phyloP scores from a whole-genome alignment of 2,888 invertebrate species.

The Ochropleura plecta region DNA sequence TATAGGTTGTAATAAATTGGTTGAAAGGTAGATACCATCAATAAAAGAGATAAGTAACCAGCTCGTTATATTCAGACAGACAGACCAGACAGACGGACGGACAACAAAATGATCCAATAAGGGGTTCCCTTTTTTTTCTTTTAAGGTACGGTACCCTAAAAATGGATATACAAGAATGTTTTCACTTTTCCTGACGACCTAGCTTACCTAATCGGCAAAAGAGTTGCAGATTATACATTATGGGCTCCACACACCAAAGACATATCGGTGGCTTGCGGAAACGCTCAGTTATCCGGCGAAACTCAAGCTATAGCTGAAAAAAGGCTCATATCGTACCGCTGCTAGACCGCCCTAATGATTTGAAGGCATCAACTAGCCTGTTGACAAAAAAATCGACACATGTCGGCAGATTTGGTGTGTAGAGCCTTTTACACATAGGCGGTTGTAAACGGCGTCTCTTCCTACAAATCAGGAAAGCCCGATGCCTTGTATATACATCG shows the following conservation, averaged over 20 bases:
- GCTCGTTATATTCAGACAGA: no score
- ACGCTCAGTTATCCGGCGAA: background rate
- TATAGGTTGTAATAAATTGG: no score
- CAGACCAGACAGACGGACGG: no score
- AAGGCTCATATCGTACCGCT: background rate
- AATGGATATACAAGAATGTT: no score
- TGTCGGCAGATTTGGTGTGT: background rate
- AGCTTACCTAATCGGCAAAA: no score
- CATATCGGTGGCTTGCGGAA: background rate
- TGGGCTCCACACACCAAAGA: background rate
- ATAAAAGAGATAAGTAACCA: no score
- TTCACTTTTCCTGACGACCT: no score
- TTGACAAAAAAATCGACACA: background rate
- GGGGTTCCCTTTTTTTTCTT: no score
- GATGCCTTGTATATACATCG: conserved; percentile 51
- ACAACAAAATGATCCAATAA: no score
- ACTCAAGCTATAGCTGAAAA: background rate
- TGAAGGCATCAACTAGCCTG: background rate
- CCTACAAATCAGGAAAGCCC: conserved; percentile 34
- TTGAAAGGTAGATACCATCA: no score
- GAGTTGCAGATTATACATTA: background rate
- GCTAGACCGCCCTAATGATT: background rate
- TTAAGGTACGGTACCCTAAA: no score
- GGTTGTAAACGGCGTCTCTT: conserved; percentile 39
- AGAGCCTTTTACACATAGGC: conserved; percentile 14